Conservation (phyloP, 2,797 vertebrate species). For the Graptemys geographica region DNA sequence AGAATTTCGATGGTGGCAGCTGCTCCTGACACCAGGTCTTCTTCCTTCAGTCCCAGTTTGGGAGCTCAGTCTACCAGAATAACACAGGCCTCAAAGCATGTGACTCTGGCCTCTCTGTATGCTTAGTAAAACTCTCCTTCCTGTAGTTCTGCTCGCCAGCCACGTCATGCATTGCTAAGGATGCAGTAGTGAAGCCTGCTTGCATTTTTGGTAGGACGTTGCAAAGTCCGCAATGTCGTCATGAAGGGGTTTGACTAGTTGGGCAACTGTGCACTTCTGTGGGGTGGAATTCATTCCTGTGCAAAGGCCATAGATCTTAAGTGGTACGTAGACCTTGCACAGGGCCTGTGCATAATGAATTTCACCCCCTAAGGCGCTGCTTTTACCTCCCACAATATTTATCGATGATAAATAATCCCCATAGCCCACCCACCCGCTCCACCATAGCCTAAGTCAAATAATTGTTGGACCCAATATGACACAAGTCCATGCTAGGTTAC, state of each 20-base stretch:
- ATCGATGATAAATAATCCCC: not conserved
- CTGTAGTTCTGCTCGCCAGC: not conserved
- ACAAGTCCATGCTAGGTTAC: not conserved
- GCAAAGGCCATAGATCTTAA: not conserved
- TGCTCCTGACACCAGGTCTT: not conserved
- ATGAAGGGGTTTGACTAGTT: not conserved
- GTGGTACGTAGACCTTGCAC: not conserved
- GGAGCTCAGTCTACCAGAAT: not conserved
- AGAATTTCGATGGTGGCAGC: not conserved
- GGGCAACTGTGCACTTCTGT: not conserved
- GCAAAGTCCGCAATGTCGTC: not conserved
- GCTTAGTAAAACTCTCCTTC: not conserved
- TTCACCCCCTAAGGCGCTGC: not conserved
- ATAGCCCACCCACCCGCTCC: not conserved
- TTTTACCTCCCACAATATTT: not conserved
- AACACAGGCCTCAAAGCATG: not conserved
- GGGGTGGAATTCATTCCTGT: not conserved
- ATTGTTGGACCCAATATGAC: not conserved
- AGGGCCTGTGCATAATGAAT: not conserved
- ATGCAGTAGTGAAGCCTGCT: not conserved
- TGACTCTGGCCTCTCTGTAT: too few relatives aligned
- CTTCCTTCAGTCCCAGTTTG: not conserved
- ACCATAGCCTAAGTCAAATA: not conserved
- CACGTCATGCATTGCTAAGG: not conserved
- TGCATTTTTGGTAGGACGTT: not conserved